A percentile compares a stretch with the other conserved stretches of the same genome.
phyloP scores from a whole-genome alignment of 2,113 vertebrate genomes.

The Siniperca knerii region DNA sequence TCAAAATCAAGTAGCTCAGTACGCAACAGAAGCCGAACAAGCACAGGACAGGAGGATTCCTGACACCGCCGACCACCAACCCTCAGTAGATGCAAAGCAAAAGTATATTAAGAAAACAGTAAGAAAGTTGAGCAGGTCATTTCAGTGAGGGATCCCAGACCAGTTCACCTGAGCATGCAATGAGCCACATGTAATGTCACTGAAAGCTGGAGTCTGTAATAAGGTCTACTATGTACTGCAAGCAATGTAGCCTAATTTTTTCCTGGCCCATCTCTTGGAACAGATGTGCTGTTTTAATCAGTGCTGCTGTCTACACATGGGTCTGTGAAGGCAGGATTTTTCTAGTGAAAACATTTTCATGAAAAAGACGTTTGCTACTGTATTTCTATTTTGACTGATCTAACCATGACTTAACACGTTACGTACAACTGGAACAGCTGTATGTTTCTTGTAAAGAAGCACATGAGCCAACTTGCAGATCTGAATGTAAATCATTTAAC shows the following conservation, averaged over 20 bases:
- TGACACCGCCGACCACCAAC: background rate
- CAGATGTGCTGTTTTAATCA: conserved; percentile 3
- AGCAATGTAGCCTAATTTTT: no score
- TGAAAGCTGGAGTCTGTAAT: background rate
- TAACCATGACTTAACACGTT: background rate
- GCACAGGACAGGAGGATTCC: background rate
- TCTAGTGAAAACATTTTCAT: background rate
- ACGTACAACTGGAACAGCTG: no score
- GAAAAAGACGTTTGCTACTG: background rate
- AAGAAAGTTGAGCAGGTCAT: background rate
- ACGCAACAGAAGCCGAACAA: background rate
- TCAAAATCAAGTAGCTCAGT: background rate
- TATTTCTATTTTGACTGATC: background rate
- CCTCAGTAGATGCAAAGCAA: background rate
- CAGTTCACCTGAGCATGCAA: background rate
- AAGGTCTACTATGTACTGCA: background rate
- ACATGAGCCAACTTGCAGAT: background rate
- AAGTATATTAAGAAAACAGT: background rate
- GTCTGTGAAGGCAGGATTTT: background rate
- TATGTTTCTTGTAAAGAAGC: background rate
- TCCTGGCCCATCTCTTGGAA: background rate
- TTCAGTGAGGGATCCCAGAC: background rate
- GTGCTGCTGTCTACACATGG: background rate
- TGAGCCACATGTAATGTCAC: background rate
- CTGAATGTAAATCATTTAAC: no score